A percentile compares a stretch with the other conserved stretches of the same genome.
phyloP scores from a whole-genome alignment of 2,113 vertebrate species.

The Ictalurus furcatus region DNA sequence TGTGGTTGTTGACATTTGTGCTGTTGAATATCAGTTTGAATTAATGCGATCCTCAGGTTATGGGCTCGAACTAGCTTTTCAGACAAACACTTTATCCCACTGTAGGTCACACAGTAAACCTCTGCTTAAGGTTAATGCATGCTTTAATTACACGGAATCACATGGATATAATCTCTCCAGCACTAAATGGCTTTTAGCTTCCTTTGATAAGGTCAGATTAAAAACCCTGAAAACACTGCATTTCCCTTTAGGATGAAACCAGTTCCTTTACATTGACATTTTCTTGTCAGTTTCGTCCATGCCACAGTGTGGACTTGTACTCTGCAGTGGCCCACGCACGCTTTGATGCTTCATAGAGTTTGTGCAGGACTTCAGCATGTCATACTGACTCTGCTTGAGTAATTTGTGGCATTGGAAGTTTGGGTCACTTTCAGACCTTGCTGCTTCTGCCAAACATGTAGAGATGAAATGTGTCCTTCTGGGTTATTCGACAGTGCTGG shows the following conservation, averaged over 20 bases:
- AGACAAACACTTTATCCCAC: conserved; percentile 2
- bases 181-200: conserved; percentile 22
- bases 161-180: conserved; percentile 28
- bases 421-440: not conserved
- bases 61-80: not conserved
- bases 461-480: conserved; percentile 40
- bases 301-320: not conserved
- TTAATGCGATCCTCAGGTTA: conserved; percentile 8
- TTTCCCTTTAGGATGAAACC: not conserved
- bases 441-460: conserved; percentile 30
- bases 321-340: not conserved
- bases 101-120: conserved; percentile 37
- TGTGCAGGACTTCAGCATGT: conserved; percentile 33
- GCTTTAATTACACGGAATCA: conserved; percentile 42
- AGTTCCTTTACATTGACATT: not conserved
- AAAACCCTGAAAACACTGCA: not conserved
- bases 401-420: not conserved
- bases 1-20: not conserved
- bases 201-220: conserved; percentile 29
- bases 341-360: conserved; percentile 38
- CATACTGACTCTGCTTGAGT: conserved; percentile 18
- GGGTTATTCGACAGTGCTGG: conserved; percentile 17
- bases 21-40: not conserved
- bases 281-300: not conserved
- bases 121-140: conserved; percentile 39